Evolutionary conservation across 2,113 vertebrate species (phyloP), one percentile per base, ranked within the genome.

Genomic region (Alectura lathami): DNA sequence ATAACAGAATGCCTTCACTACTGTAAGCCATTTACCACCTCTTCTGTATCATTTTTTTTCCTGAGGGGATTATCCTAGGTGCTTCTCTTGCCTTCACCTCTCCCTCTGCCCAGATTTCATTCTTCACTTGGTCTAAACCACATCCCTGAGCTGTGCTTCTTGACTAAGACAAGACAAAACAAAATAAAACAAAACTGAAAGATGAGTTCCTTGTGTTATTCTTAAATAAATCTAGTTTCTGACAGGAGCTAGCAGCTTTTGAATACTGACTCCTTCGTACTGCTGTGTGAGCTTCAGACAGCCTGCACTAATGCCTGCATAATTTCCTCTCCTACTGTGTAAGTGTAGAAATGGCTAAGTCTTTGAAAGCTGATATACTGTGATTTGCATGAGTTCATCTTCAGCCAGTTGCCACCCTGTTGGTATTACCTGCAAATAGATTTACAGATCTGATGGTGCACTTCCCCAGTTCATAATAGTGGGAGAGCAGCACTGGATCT

Each of bases 231-330:
- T 57, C 9, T 64, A 24, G 12, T 86, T 91, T 83, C 40, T 82
- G 69, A 9, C 29, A 83, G 32, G 18, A 83, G 2, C 34, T 45
- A 77, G 10, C 38, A 38, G 45, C 42, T 94, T 88, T 83, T 83
- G 70, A 85, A 85, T 18, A 21, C 27, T 75, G 21, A 21, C 3
- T 67, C 7, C 23, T 20, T 54, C 0, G 0, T 40, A n/a, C 24
- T 69, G 30, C 50, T 70, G 7, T 45, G 56, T 72, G 29, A 87
- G 14, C 54, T 54, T 29, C 36, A 74, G 48, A 32, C 13, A 51
- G 78, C 43, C 51, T 82, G 36, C 38, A 12, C 4, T 72, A 30
- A 50, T 16, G 22, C 24, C 66, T 64, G 15, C 5, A 2, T n/a
- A 85, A 85, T 56, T 73, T 63, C 7, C 40, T 70, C 26, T 87